Conservation (phyloP, 2,113 vertebrate species). For the Zosterops pallidus region DNA sequence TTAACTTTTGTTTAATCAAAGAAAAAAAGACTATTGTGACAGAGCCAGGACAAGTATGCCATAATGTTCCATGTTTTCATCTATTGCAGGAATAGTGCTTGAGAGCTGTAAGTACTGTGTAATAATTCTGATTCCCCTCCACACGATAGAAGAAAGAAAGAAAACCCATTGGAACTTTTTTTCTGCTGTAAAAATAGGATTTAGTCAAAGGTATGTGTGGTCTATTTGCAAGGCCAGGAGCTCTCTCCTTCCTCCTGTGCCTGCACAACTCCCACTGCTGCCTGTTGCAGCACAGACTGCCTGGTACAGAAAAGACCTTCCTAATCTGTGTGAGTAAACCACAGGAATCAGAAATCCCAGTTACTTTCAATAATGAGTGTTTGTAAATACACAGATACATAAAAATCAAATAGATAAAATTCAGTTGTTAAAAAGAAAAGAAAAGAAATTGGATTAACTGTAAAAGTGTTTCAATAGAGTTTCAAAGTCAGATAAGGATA, state of each 20-base stretch:
- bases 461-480: not conserved
- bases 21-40: not conserved
- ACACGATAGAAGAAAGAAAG: conserved; percentile 27
- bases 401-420: not conserved
- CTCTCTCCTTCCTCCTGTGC: not conserved
- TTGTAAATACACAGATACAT: not conserved
- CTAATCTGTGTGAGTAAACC: conserved; percentile 11
- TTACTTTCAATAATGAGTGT: conserved; percentile 46
- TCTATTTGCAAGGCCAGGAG: not conserved
- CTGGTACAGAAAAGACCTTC: conserved; percentile 20
- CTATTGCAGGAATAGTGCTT: conserved; percentile 59
- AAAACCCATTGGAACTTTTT: conserved; percentile 23
- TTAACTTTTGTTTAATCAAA: conserved; percentile 10
- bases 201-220: conserved; percentile 20
- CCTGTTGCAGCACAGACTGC: not conserved
- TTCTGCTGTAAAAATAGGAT: conserved; percentile 40
- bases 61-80: conserved; percentile 45
- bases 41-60: conserved; percentile 49
- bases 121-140: conserved; percentile 49
- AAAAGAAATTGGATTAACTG: not conserved
- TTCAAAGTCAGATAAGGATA: not conserved
- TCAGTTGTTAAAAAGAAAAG: not conserved
- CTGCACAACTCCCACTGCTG: conserved; percentile 13
- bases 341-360: conserved; percentile 38
- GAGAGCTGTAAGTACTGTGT: conserved; percentile 49